Conservation (phyloP, 2,888 invertebrate species). For the Acronicta alni region DNA sequence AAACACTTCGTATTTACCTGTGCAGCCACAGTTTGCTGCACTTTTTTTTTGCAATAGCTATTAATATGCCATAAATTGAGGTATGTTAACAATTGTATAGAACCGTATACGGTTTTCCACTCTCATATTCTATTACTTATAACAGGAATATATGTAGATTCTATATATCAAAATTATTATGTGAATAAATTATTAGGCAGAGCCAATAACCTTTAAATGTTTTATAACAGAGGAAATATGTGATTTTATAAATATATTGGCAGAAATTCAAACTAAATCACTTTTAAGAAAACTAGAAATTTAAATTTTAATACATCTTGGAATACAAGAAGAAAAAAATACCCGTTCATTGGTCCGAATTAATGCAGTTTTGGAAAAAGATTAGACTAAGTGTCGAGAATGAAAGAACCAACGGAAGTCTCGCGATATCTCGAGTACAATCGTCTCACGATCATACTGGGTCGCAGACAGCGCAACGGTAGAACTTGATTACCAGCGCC, state of each 20-base stretch:
- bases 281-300: no score
- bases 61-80: constrained; percentile 4
- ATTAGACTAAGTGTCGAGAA: constrained; percentile 1
- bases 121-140: neutral
- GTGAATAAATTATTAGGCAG: constrained; percentile 61
- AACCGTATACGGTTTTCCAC: constrained; percentile 18
- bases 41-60: constrained; percentile 6
- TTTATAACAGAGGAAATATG: constrained; percentile 1
- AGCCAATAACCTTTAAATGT: constrained; percentile 67
- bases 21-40: constrained; percentile 2
- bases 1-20: neutral
- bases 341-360: neutral
- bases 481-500: constrained; percentile 65
- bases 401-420: constrained; percentile 31
- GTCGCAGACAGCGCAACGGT: constrained; percentile 79
- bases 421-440: constrained; percentile 62
- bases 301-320: no score
- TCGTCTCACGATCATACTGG: constrained; percentile 75
- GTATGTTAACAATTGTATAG: constrained; percentile 4
- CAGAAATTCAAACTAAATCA: no score
- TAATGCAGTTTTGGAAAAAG: neutral
- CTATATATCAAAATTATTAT: constrained; percentile 53
- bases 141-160: constrained; percentile 17
- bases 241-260: no score
- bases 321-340: no score